Conservation (phyloP, 2,113 vertebrate genomes). For the Mirza zaza region DNA sequence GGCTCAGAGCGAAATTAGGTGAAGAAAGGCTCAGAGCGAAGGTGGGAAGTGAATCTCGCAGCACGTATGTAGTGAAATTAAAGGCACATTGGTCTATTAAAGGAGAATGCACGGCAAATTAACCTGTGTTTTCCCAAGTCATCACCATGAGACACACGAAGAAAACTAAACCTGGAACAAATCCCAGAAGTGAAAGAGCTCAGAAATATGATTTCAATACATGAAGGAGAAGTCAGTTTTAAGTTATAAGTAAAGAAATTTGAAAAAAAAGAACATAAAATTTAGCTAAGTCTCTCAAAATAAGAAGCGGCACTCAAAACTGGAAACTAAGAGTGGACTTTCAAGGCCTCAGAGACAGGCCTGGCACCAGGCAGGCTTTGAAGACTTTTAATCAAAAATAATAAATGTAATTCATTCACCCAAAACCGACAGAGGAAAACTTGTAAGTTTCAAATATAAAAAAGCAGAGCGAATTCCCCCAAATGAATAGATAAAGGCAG, state of each 20-base stretch:
- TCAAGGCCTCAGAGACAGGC: not conserved
- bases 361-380: too few relatives aligned
- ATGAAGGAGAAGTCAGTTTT: not conserved
- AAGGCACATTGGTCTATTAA: not conserved
- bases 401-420: not conserved
- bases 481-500: not conserved
- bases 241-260: not conserved
- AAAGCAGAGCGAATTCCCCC: not conserved
- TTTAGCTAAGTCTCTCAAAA: not conserved
- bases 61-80: rapidly evolving
- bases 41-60: not conserved
- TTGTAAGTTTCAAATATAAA: not conserved
- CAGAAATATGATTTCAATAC: not conserved
- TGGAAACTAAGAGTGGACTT: not conserved
- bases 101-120: too few relatives aligned
- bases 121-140: not conserved
- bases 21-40: too few relatives aligned
- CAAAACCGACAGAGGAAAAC: not conserved
- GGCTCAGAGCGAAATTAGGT: not conserved
- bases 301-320: not conserved
- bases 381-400: not conserved
- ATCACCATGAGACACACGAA: not conserved
- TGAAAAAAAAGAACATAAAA: not conserved
- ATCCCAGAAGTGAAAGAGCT: not conserved
- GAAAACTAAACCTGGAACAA: not conserved